These are phyloP conservation scores for Dryococelus australis DNA, from an alignment of 2,888 invertebrate species.

Conservation along the genomic window DNA sequence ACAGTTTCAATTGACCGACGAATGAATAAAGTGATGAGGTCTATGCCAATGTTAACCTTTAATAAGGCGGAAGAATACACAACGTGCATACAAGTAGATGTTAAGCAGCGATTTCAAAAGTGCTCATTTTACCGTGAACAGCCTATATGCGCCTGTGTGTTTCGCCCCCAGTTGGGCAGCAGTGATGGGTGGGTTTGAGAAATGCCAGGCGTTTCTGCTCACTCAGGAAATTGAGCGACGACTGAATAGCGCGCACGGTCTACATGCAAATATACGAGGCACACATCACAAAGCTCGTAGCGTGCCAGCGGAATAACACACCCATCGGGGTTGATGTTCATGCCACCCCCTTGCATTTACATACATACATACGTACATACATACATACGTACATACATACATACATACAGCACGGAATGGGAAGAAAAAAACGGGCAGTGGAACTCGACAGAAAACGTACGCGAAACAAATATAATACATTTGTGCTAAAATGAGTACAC, in stretches of 20 bases:
- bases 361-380: no score
- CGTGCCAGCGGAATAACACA: constrained; percentile 1
- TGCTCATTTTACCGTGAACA: no score
- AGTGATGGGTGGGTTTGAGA: neutral
- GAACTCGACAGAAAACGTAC: neutral
- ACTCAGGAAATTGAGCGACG: neutral
- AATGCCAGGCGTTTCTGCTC: neutral
- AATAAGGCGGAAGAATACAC: no score
- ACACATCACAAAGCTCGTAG: neutral
- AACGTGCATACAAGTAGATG: no score
- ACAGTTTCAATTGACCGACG: no score
- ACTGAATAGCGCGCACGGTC: neutral
- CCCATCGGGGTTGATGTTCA: neutral
- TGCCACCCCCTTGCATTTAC: neutral
- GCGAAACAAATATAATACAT: neutral
- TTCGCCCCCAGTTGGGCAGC: neutral
- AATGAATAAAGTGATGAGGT: no score
- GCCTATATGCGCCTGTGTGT: neutral
- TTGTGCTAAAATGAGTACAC: neutral
- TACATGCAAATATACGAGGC: neutral
- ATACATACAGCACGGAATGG: neutral
- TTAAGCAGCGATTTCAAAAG: no score
- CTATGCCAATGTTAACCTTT: no score
- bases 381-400: no score
- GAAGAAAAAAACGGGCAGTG: neutral